Evolutionary conservation across 2,797 vertebrate species (phyloP).

Genomic region (Propithecus deckenii): DNA sequence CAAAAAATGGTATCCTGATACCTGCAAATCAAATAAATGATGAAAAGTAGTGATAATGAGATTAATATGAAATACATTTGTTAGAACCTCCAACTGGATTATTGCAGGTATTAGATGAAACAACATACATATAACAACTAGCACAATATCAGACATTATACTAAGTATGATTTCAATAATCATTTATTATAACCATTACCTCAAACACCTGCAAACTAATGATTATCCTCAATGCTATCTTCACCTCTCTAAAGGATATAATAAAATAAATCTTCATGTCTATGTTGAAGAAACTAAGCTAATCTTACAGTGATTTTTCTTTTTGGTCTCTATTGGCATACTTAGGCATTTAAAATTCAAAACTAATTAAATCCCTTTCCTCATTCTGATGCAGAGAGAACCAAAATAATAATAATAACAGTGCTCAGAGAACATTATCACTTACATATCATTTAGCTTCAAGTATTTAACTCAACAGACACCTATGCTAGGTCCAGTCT

Average conservation of each 20-base stretch:
- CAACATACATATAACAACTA: not conserved
- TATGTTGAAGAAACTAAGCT: not conserved
- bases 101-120: not conserved
- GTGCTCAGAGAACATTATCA: not conserved
- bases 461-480: not conserved
- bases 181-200: not conserved
- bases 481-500: not conserved
- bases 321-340: not conserved
- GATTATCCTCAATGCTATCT: not conserved
- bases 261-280: not conserved
- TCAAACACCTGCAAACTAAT: not conserved
- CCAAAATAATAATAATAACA: not conserved
- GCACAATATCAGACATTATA: not conserved
- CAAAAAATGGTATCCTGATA: not conserved
- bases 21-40: constrained; percentile 14
- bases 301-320: not conserved
- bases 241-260: not conserved
- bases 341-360: not conserved
- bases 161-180: not conserved
- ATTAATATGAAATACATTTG: not conserved
- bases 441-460: not conserved
- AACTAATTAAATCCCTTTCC: not conserved
- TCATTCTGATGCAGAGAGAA: not conserved
- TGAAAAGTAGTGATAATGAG: constrained; percentile 11
- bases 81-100: not conserved